Evolutionary conservation across 1,140 invertebrate genomes (phyloP).

Genomic region (Drosophila pseudoananassae): DNA sequence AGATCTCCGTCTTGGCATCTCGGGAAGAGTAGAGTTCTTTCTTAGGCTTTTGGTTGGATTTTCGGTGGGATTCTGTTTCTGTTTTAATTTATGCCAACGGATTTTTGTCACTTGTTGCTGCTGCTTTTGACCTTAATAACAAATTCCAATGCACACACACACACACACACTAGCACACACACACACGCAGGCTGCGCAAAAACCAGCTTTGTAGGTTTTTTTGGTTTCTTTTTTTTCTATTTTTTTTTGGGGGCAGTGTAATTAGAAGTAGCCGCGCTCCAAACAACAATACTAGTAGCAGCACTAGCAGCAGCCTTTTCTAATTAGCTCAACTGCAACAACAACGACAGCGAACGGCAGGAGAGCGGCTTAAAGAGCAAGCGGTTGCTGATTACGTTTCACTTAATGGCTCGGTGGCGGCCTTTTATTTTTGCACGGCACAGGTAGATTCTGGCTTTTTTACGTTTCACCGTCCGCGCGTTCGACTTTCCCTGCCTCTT

Average conservation of each 20-base stretch:
- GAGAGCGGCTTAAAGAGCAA: constrained; percentile 18
- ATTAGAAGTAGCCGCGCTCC: constrained; percentile 66
- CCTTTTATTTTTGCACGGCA: constrained; percentile 31
- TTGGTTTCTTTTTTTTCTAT: constrained; percentile 25
- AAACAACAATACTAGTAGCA: constrained; percentile 39
- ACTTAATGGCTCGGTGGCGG: constrained; percentile 18
- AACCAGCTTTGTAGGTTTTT: constrained; percentile 39
- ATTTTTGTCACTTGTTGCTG: constrained; percentile 74
- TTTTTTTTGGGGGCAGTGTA: constrained; percentile 63
- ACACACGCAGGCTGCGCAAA: constrained; percentile 22
- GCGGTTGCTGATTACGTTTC: constrained; percentile 35
- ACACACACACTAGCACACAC: constrained; percentile 18
- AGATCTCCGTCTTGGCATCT: constrained; percentile 36
- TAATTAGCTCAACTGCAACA: constrained; percentile 43
- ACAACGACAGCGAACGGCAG: constrained; percentile 4
- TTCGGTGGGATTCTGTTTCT: constrained; percentile 24
- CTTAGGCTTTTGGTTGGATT: constrained; percentile 27
- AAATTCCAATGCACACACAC: constrained; percentile 70
- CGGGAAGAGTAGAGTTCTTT: constrained; percentile 40
- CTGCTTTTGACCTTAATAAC: constrained; percentile 73
- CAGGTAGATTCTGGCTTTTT: background rate
- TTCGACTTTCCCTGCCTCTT: constrained; percentile 1
- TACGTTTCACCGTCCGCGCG: constrained; percentile 11
- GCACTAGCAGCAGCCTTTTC: constrained; percentile 22
- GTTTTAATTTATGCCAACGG: constrained; percentile 67